Evolutionary conservation across 2,797 vertebrate genomes (phyloP).

Genomic region (Anguilla pacifica): DNA sequence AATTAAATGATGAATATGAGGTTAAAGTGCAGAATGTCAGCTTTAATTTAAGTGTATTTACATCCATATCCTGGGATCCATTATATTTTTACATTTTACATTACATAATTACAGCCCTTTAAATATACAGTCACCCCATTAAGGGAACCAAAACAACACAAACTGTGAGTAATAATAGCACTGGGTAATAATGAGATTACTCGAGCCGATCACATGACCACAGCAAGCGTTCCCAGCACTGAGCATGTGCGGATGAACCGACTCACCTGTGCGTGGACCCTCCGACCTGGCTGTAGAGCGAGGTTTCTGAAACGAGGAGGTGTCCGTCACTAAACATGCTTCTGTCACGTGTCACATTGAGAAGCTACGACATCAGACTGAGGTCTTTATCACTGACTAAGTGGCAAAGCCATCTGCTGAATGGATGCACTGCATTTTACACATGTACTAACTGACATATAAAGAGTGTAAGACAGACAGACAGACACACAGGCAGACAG

Average conservation of each 20-base stretch:
- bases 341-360: neutral
- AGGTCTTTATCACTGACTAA: neutral
- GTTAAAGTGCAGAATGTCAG: too few relatives aligned
- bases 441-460: neutral
- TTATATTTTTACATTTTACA: too few relatives aligned
- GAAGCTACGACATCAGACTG: neutral
- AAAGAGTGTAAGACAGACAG: neutral
- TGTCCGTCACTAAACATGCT: neutral
- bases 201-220: neutral
- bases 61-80: too few relatives aligned
- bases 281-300: constrained; percentile 1
- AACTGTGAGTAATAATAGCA: too few relatives aligned
- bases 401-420: neutral
- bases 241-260: neutral
- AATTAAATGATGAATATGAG: too few relatives aligned
- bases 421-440: neutral
- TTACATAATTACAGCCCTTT: too few relatives aligned
- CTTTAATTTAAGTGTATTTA: too few relatives aligned
- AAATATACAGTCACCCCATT: too few relatives aligned
- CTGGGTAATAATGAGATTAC: neutral
- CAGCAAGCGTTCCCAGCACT: neutral
- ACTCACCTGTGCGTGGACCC: constrained; percentile 26
- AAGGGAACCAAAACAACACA: too few relatives aligned
- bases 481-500: neutral
- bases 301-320: constrained; percentile 21